Conservation (phyloP, 2,113 vertebrate genomes). For the Lophura nycthemera region DNA sequence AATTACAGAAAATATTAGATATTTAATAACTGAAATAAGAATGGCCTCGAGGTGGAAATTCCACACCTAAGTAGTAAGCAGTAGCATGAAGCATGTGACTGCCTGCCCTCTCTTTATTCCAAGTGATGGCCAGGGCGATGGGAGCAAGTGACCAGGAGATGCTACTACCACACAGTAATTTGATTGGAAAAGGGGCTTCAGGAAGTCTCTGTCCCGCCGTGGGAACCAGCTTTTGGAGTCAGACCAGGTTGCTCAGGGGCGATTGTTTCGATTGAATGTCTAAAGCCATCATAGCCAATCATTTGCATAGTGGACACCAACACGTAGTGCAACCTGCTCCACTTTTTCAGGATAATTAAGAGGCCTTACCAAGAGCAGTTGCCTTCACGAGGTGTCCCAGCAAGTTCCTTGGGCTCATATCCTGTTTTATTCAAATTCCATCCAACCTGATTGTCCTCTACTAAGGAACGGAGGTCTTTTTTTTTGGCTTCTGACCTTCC, state of each 20-base stretch:
- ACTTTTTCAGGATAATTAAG: neutral
- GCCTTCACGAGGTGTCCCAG: neutral
- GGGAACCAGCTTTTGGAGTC: neutral
- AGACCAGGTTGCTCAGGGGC: neutral
- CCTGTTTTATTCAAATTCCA: neutral
- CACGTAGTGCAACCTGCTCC: neutral
- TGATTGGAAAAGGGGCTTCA: neutral
- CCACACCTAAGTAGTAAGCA: neutral
- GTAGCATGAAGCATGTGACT: rapidly evolving
- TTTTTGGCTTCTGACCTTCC: neutral
- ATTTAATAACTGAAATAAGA: neutral
- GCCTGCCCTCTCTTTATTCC: neutral
- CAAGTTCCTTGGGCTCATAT: neutral
- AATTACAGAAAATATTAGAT: neutral
- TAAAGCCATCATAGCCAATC: neutral
- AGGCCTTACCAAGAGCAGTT: neutral
- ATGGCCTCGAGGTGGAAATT: neutral
- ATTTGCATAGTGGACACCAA: neutral
- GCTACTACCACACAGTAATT: neutral
- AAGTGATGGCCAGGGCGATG: rapidly evolving
- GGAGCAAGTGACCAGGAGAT: rapidly evolving
- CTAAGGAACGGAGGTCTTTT: neutral
- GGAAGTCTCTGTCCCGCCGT: rapidly evolving
- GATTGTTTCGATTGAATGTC: neutral
- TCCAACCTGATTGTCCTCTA: neutral